Base-by-base conservation (phyloP, 2,797 vertebrate genomes). In the Cyclopterus lumpus region DNA sequence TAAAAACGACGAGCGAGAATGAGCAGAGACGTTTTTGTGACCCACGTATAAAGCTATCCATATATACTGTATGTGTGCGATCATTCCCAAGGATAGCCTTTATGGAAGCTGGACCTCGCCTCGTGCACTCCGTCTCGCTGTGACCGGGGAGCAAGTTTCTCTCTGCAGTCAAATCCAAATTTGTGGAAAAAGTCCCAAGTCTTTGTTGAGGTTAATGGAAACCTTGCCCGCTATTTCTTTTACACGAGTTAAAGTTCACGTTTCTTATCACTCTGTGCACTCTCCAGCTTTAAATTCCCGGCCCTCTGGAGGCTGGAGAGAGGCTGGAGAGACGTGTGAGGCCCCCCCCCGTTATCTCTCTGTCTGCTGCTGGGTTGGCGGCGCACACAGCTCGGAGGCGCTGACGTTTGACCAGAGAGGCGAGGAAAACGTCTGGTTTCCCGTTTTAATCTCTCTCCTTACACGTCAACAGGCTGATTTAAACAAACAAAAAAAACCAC, bases 141-240 rank as follows among this genome's bases (percentile, higher is more conserved):
- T 26, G 48, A 36, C 36, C 15, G 34, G 5, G n/a, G 61, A 73
- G 62, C 54, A 54, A 70, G 70, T 68, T 65, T 71, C 59, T 61
- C 48, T 38, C 54, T 9, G 44, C 40, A 53, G 62, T 55, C 16
- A 44, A 77, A 79, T 67, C 54, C 55, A 70, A 53, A 83, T 81
- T 68, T 55, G 22, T 28, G 20, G 64, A n/a, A 64, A 71, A 36
- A 3, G 49, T 26, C 32, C 32, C 16, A 34, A 46, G 42, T 53
- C 36, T 77, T 69, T 68, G 38, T 71, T n/a, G 75, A 71, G 75
- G 73, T 85, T 79, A 84, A 85, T 79, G 65, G 62, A 86, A 83
- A 68, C 55, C 63, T 70, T 18, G 8, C 64, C 55, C 26, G 55
- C 48, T 58, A 28, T 81, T 83, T 40, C 60, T 24, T 81, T 40